A percentile compares a stretch with the other conserved stretches of the same genome.
Conservation (phyloP, 2,797 vertebrate genomes). For the Coilia nasus region DNA sequence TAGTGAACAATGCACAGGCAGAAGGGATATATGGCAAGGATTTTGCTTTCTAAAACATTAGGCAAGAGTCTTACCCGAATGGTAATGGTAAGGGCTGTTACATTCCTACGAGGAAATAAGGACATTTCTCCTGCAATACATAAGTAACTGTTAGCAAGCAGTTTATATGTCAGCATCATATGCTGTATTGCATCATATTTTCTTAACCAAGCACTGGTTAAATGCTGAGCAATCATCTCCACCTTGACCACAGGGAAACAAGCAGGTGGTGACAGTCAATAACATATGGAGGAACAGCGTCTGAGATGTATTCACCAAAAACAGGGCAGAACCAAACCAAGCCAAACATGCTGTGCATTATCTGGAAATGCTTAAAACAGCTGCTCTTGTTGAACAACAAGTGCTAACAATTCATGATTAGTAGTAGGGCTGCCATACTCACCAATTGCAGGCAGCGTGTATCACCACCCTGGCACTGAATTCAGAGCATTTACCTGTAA, state of each 20-base stretch:
- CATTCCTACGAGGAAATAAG: background rate
- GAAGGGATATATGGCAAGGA: no score
- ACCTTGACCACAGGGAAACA: background rate
- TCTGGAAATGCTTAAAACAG: conserved; percentile 38
- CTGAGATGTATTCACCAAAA: conserved; percentile 24
- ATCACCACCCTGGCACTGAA: background rate
- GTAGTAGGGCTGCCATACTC: conserved; percentile 22
- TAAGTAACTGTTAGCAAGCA: background rate
- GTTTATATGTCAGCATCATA: background rate
- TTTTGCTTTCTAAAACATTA: no score
- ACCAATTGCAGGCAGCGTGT: background rate
- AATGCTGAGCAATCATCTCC: conserved; percentile 20
- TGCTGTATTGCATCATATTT: background rate
- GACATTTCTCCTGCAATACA: background rate
- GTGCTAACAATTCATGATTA: conserved; percentile 30
- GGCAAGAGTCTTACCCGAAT: no score
- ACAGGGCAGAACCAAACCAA: background rate
- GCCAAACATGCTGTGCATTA: conserved; percentile 35
- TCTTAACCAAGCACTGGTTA: background rate
- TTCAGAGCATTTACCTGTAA: conserved; percentile 1
- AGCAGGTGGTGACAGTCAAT: conserved; percentile 35
- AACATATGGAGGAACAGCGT: conserved; percentile 41
- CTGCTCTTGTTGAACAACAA: conserved; percentile 30
- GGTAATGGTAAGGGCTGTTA: background rate
- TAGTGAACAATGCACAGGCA: no score